Evolutionary conservation across 2,113 vertebrate genomes (phyloP).

Genomic region (Nipponia nippon): DNA sequence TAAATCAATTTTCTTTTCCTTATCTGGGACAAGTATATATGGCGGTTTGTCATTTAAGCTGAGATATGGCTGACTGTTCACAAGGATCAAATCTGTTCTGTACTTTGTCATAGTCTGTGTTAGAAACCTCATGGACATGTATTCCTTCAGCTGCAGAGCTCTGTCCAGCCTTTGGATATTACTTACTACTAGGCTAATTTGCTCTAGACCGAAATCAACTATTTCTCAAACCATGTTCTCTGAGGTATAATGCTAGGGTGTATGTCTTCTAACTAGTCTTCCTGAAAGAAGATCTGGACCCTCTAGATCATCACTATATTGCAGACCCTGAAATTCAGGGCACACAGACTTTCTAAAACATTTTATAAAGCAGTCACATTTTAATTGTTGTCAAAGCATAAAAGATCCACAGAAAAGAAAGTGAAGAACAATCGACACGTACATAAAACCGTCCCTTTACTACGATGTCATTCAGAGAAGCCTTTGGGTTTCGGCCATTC

Average conservation of each 20-base stretch:
- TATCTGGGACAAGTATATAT: not conserved
- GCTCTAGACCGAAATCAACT: not conserved
- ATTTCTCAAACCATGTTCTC: not conserved
- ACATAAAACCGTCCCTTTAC: not conserved
- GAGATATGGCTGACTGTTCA: not conserved
- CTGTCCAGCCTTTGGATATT: not conserved
- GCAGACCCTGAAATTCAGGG: not conserved
- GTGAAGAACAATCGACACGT: not conserved
- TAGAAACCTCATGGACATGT: not conserved
- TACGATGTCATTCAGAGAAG: not conserved
- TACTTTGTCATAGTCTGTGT: not conserved
- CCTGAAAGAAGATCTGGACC: not conserved
- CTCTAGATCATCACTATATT: not conserved
- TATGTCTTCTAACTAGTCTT: not conserved
- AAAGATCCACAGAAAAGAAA: not conserved
- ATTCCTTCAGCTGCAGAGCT: not conserved
- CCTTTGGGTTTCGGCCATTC: not conserved
- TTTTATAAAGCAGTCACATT: not conserved
- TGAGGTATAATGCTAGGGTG: not conserved
- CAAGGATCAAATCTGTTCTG: not conserved
- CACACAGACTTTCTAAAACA: not conserved
- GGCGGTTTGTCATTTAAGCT: not conserved
- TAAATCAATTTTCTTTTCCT: not conserved
- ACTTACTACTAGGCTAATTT: not conserved
- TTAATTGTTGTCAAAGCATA: not conserved